Evolutionary conservation across 30 jellyfish, hydroid and myxozoan species (phyloP), one percentile per base, ranked within the genome.

Genomic region (Hydractinia echinata): DNA sequence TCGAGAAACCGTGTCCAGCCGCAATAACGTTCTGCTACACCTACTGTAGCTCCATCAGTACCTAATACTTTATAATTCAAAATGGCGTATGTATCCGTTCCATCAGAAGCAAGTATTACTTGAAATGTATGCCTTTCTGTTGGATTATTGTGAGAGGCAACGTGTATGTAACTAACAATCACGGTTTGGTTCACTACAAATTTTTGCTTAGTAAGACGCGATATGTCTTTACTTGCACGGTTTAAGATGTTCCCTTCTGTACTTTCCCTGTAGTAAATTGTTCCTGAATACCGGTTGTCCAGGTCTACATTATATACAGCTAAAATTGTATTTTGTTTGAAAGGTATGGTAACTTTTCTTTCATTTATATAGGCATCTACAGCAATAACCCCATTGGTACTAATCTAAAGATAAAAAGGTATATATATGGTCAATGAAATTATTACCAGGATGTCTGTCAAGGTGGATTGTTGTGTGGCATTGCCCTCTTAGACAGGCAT

Each of bases 41-140:
- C 81, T 0, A 58, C 81, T 8, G 50, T 58, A 21, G 62, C 81
- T 7, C 4, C 81, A 48, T 15, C 16, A 5, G 81, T n/a, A 4
- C 53, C 84, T 4, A 76, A 55, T 15, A 44, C 19, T 21, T 76
- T 76, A 54, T 76, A 76, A 76, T 76, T 76, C 53, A 76, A 54
- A 16, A 76, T 76, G 16, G 76, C 84, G 48, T 76, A 76, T 8
- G 84, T 76, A 49, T 76, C 50, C 0, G 7, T 50, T 20, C 18
- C 20, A 76, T 76, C 54, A 6, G 84, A 49, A 8, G 84, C 84
- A n/a, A 76, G 73, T 14, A 76, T 16, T 7, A 76, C 84, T 55
- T 76, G 76, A 54, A 76, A 76, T 64, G 74, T 64, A 64, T 64
- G 74, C 39, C 39, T 64, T 8, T 64, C 16, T 6, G 74, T 64